These are phyloP conservation scores for Tipula lateralis DNA, from an alignment of 2,888 invertebrate genomes.

Conservation along the genomic window DNA sequence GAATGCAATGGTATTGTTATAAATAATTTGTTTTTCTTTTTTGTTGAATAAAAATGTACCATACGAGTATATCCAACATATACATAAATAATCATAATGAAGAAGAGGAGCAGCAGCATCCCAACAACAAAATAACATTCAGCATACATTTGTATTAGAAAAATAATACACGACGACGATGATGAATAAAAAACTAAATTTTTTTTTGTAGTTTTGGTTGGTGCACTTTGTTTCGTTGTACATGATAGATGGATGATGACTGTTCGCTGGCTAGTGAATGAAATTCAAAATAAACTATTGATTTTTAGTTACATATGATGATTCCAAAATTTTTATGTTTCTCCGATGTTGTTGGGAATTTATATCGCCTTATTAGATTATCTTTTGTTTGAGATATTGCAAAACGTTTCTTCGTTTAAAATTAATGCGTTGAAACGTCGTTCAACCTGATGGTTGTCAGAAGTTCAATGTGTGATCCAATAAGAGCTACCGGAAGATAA, in stretches of 20 bases:
- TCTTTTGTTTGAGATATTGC: background rate
- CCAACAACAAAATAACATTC: background rate
- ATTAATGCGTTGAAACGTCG: too few relatives aligned
- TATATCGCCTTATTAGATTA: constrained; percentile 13
- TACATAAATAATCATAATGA: background rate
- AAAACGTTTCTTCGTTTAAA: too few relatives aligned
- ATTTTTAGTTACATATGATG: background rate
- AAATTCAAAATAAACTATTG: background rate
- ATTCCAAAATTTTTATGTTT: background rate
- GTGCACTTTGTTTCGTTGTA: background rate
- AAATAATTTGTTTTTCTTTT: background rate
- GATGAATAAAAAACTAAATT: background rate
- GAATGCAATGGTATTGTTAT: background rate
- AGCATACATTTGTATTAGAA: background rate
- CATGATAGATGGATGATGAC: constrained; percentile 24
- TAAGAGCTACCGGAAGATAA: too few relatives aligned
- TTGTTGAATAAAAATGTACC: background rate
- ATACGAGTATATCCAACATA: background rate
- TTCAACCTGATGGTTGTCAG: too few relatives aligned
- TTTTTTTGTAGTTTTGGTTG: background rate
- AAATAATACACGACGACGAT: background rate
- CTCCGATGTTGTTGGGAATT: background rate
- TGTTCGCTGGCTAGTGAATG: background rate
- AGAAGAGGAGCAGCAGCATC: background rate
- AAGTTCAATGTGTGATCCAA: too few relatives aligned